Percentiles rank a stretch among this genome's conserved stretches.
Conservation (phyloP, 2,113 vertebrate genomes). For the Ovis canadensis region DNA sequence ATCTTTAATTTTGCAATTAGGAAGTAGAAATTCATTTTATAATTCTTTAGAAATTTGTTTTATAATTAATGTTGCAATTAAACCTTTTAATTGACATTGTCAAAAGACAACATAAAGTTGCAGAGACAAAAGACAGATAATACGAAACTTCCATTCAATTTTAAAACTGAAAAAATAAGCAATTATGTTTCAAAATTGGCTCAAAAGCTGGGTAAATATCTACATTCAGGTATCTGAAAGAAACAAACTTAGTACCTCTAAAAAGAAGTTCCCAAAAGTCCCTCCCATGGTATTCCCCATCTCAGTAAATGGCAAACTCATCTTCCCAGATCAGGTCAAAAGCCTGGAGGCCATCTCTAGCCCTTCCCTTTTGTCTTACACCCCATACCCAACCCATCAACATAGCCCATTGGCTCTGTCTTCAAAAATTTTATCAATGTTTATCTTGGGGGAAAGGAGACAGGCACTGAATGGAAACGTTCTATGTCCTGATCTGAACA, state of each 20-base stretch:
- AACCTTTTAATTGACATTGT: neutral
- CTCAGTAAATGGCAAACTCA: neutral
- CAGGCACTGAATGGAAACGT: neutral
- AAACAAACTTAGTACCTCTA: neutral
- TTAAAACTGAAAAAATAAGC: slow-evolving; percentile 9
- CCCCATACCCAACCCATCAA: neutral
- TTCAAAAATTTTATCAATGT: neutral
- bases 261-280: neutral
- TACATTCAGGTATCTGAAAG: neutral
- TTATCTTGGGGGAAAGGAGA: neutral
- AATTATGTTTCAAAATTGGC: slow-evolving; percentile 30
- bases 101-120: neutral
- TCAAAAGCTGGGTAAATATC: slow-evolving; percentile 3
- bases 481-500: neutral
- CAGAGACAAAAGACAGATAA: slow-evolving; percentile 8
- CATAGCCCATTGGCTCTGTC: neutral
- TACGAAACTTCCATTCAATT: slow-evolving; percentile 2
- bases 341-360: neutral
- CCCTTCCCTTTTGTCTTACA: neutral
- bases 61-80: neutral
- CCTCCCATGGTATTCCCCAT: neutral
- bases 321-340: neutral
- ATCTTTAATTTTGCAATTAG: neutral
- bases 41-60: neutral
- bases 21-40: neutral